Evolutionary conservation across 1,140 invertebrate genomes (phyloP).

Genomic region (Bombus affinis): DNA sequence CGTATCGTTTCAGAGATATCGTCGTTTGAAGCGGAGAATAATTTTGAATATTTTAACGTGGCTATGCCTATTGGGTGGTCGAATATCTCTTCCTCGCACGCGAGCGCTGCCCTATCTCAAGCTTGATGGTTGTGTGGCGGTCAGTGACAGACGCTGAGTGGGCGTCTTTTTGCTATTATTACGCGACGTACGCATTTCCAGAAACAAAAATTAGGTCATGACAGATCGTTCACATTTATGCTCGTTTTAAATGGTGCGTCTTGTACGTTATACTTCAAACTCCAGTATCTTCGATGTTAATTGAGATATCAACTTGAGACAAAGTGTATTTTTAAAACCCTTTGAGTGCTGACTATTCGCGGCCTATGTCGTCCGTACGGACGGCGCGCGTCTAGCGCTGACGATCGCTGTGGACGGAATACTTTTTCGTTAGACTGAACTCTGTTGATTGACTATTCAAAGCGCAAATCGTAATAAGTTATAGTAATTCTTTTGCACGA

Average conservation of each 20-base stretch:
- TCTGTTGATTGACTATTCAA: no score
- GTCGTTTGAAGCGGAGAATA: background rate
- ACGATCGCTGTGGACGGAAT: no score
- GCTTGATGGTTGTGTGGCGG: background rate
- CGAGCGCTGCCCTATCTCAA: background rate
- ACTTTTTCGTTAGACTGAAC: no score
- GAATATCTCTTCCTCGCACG: background rate
- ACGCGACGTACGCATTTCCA: background rate
- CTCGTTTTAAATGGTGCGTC: background rate
- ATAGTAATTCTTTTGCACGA: no score
- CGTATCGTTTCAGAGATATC: background rate
- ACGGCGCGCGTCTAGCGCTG: no score
- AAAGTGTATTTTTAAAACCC: background rate
- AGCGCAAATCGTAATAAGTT: no score
- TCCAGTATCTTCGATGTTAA: background rate
- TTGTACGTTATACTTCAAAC: background rate
- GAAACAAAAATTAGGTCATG: background rate
- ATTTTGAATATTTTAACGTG: background rate
- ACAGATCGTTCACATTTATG: background rate
- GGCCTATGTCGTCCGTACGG: no score
- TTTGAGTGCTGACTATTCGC: no score
- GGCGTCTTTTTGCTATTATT: background rate
- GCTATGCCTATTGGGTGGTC: background rate
- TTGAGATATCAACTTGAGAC: background rate
- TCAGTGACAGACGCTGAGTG: slow-evolving; percentile 6